Evolutionary conservation across 2,888 invertebrate species (phyloP).

Genomic region (Malthinus seriepunctatus): DNA sequence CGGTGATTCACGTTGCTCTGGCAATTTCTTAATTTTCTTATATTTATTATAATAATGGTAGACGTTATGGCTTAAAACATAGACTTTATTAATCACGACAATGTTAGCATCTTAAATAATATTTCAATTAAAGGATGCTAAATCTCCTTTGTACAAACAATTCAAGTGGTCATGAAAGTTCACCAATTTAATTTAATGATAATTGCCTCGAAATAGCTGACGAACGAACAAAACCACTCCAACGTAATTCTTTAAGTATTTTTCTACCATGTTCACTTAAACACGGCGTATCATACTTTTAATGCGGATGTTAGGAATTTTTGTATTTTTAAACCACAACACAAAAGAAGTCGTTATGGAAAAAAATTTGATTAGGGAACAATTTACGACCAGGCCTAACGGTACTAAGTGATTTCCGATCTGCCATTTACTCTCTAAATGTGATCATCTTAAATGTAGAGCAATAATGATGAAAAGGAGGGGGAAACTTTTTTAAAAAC

Average conservation of each 20-base stretch:
- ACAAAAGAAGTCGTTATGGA: too few species aligned
- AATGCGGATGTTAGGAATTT: not conserved
- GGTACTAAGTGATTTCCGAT: too few species aligned
- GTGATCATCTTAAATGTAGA: too few species aligned
- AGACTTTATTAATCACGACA: constrained; percentile 1
- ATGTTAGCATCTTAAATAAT: not conserved
- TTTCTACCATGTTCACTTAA: not conserved
- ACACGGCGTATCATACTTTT: not conserved
- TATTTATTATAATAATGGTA: not conserved
- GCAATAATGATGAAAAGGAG: too few species aligned
- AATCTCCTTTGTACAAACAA: not conserved
- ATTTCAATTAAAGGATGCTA: not conserved
- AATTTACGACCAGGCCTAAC: too few species aligned
- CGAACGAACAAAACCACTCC: constrained; percentile 1
- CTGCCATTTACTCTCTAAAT: too few species aligned
- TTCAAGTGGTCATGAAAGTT: constrained; percentile 1
- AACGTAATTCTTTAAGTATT: constrained; percentile 3
- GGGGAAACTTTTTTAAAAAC: too few species aligned
- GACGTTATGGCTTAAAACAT: not conserved
- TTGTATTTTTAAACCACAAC: too few species aligned
- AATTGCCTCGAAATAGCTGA: constrained; percentile 1
- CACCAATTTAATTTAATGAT: constrained; percentile 5
- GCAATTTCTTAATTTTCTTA: constrained; percentile 2
- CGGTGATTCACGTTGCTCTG: not conserved
- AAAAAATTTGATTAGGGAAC: too few species aligned